These are phyloP conservation scores for Pseudachorutes palmiensis DNA, from an alignment of 1,140 invertebrate species.

Conservation along the genomic window DNA sequence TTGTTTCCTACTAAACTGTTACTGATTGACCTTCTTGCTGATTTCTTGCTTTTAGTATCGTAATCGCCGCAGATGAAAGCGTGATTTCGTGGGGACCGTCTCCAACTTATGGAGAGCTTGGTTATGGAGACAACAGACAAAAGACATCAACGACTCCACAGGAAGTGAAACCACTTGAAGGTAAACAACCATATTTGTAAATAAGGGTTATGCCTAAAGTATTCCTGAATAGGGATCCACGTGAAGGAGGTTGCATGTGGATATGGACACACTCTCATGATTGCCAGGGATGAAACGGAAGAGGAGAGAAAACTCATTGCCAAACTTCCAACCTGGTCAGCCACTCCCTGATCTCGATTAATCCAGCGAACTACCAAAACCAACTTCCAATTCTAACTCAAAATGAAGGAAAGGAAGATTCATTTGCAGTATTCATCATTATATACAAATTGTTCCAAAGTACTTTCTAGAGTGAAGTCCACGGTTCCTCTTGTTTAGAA, in stretches of 20 bases:
- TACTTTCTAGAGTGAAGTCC: too few species aligned
- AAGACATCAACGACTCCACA: conserved; percentile 81
- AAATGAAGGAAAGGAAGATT: too few species aligned
- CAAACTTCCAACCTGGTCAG: conserved; percentile 50
- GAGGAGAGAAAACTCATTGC: conserved; percentile 56
- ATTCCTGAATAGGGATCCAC: conserved; percentile 48
- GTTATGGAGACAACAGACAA: conserved; percentile 71
- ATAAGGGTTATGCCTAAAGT: background rate
- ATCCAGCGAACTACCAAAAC: too few species aligned
- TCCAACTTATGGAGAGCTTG: conserved; percentile 85
- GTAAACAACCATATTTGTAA: conserved; percentile 39
- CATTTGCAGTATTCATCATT: too few species aligned
- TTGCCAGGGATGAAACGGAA: conserved; percentile 57
- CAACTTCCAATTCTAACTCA: too few species aligned
- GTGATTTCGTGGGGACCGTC: conserved; percentile 84
- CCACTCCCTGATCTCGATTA: too few species aligned
- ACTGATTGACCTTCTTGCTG: too few species aligned
- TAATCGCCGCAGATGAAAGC: conserved; percentile 77
- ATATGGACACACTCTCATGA: conserved; percentile 68
- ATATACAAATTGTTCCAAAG: too few species aligned
- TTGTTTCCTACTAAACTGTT: too few species aligned
- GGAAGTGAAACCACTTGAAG: conserved; percentile 74
- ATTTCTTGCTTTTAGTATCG: conserved; percentile 67
- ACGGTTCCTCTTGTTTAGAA: too few species aligned
- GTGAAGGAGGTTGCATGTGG: conserved; percentile 74